Conservation (phyloP, 2,888 invertebrate genomes). For the Drosophila putrida region DNA sequence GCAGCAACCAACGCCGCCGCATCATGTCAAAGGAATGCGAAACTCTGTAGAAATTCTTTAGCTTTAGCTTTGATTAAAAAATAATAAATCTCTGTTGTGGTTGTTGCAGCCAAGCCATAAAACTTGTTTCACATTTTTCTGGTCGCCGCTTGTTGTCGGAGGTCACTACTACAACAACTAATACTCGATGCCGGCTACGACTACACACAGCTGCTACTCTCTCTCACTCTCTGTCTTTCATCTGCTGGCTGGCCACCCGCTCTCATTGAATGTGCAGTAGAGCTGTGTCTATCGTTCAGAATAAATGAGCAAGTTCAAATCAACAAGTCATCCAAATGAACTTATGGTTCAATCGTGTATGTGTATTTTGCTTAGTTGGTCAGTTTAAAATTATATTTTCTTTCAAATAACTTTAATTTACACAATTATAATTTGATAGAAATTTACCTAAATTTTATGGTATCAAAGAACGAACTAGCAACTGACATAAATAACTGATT, state of each 20-base stretch:
- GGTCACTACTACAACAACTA: slow-evolving; percentile 64
- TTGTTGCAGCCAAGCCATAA: slow-evolving; percentile 45
- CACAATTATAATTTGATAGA: no score
- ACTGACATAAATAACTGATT: no score
- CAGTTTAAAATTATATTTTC: no score
- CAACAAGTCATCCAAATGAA: no score
- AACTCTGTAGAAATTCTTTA: slow-evolving; percentile 55
- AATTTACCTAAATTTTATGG: no score
- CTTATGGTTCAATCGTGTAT: no score
- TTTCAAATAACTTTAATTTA: no score
- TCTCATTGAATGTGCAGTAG: slow-evolving; percentile 45
- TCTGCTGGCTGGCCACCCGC: slow-evolving; percentile 14
- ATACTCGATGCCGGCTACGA: slow-evolving; percentile 33
- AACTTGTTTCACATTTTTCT: slow-evolving; percentile 69
- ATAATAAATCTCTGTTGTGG: slow-evolving; percentile 68
- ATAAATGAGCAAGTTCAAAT: no score
- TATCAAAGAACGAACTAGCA: no score
- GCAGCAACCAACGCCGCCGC: slow-evolving; percentile 16
- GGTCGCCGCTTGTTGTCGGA: slow-evolving; percentile 70
- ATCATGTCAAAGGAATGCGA: slow-evolving; percentile 68
- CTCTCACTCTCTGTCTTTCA: slow-evolving; percentile 4
- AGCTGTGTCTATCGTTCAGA: no score
- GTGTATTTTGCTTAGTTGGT: no score
- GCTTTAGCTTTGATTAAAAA: slow-evolving; percentile 72
- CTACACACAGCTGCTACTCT: slow-evolving; percentile 48